A percentile compares a stretch with the other conserved stretches of the same genome.
phyloP scores from a whole-genome alignment of 1,140 invertebrate genomes.

The Globodera ellingtonae region DNA sequence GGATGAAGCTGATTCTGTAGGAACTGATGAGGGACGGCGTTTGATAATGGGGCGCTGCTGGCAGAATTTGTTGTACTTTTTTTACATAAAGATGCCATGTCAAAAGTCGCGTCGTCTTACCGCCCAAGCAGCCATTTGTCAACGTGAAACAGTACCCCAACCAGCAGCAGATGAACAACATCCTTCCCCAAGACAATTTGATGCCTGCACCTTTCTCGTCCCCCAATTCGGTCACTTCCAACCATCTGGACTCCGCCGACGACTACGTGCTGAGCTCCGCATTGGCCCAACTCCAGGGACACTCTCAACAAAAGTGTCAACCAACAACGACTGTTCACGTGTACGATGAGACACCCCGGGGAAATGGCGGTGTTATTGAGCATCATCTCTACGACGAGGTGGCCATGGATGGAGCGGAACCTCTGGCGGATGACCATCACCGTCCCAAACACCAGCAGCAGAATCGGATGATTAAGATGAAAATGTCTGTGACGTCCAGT shows the following conservation, averaged over 20 bases:
- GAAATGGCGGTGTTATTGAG: background rate
- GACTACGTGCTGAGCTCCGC: slow-evolving; percentile 29
- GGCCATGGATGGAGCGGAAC: slow-evolving; percentile 5
- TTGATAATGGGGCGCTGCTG: background rate
- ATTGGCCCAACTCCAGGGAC: slow-evolving; percentile 14
- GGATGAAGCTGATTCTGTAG: too few relatives aligned
- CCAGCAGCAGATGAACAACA: background rate
- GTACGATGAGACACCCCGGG: slow-evolving; percentile 43
- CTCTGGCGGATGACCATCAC: background rate
- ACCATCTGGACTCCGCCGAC: slow-evolving; percentile 31
- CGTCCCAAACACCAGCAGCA: background rate
- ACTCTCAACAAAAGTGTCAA: background rate
- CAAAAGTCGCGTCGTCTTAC: background rate
- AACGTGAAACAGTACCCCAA: background rate
- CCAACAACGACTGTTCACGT: slow-evolving; percentile 27
- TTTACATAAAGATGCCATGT: background rate
- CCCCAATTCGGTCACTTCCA: slow-evolving; percentile 30
- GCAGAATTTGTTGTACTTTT: background rate
- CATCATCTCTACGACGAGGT: slow-evolving; percentile 44
- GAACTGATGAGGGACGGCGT: too few relatives aligned
- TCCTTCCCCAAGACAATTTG: background rate
- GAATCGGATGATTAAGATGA: background rate
- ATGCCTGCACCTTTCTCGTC: slow-evolving; percentile 4
- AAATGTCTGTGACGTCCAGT: background rate
- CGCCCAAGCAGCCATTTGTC: slow-evolving; percentile 20